Evolutionary conservation across 2,113 vertebrate genomes (phyloP).

Genomic region (Corydoras sp.): DNA sequence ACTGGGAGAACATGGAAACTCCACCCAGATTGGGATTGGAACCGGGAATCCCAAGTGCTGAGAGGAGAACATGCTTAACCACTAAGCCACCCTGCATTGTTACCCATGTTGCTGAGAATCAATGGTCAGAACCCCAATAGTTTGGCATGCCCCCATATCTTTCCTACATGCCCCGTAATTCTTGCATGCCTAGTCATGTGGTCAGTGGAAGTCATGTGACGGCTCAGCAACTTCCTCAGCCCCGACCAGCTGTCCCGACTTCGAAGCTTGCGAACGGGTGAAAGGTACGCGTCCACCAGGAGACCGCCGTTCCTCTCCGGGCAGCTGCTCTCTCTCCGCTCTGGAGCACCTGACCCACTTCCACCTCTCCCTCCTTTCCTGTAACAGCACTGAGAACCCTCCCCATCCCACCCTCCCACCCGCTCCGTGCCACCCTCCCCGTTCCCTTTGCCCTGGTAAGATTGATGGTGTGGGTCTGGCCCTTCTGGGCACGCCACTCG

Average conservation of each 20-base stretch:
- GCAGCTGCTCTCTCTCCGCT: conserved; percentile 68
- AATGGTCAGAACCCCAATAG: too few relatives aligned
- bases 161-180: too few relatives aligned
- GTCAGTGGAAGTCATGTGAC: too few relatives aligned
- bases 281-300: conserved; percentile 40
- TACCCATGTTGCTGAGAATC: too few relatives aligned
- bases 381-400: conserved; percentile 29
- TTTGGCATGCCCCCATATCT: too few relatives aligned
- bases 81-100: too few relatives aligned
- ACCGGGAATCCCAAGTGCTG: too few relatives aligned
- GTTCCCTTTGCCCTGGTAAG: conserved; percentile 41
- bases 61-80: too few relatives aligned
- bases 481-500: conserved; percentile 62
- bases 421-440: conserved; percentile 38
- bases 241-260: conserved; percentile 58
- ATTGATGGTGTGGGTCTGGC: conserved; percentile 65
- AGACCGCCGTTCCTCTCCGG: conserved; percentile 47
- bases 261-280: conserved; percentile 39
- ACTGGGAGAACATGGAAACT: too few relatives aligned
- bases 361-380: conserved; percentile 50
- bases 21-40: too few relatives aligned
- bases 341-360: conserved; percentile 68
- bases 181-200: too few relatives aligned
- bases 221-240: conserved; percentile 12
- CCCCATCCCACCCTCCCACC: conserved; percentile 38